phyloP scores from a whole-genome alignment of 53 echinoderm and acorn worm genomes.

The Patiria pectinifera region DNA sequence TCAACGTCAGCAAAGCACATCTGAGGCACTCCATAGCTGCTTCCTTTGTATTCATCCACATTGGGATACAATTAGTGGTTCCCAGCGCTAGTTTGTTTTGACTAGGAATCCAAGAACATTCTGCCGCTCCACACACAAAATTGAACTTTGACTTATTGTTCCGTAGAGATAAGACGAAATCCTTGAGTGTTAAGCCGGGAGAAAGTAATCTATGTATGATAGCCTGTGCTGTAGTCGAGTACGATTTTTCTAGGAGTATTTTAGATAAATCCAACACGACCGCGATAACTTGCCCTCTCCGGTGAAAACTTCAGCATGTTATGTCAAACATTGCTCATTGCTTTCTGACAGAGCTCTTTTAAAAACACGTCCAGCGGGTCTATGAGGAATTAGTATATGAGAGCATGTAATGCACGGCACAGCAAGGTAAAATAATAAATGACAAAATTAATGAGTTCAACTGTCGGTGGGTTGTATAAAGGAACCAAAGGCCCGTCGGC shows the following conservation, averaged over 20 bases:
- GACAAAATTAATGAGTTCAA: constrained; percentile 79
- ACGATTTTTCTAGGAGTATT: background rate
- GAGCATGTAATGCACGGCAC: constrained; percentile 43
- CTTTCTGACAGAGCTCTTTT: constrained; percentile 23
- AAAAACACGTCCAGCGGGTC: constrained; percentile 29
- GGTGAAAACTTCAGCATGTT: constrained; percentile 14
- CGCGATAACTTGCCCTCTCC: constrained; percentile 13
- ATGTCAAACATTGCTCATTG: constrained; percentile 23
- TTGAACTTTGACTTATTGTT: constrained; percentile 21
- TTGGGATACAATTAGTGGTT: background rate
- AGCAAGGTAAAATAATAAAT: constrained; percentile 75
- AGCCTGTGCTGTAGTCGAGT: background rate
- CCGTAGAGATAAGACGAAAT: background rate
- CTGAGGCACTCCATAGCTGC: constrained; percentile 46
- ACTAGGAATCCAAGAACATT: constrained; percentile 32
- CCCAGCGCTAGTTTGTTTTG: constrained; percentile 41
- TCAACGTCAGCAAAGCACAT: constrained; percentile 20
- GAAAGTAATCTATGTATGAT: background rate
- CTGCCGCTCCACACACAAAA: constrained; percentile 18
- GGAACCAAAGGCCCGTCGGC: constrained; percentile 72
- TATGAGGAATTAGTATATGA: constrained; percentile 32
- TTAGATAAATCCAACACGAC: constrained; percentile 12
- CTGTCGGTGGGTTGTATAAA: constrained; percentile 75
- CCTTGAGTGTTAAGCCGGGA: background rate
- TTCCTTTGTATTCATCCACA: background rate